Conservation (phyloP, 30 jellyfish, hydroid and myxozoan genomes). For the Hydra vulgaris region DNA sequence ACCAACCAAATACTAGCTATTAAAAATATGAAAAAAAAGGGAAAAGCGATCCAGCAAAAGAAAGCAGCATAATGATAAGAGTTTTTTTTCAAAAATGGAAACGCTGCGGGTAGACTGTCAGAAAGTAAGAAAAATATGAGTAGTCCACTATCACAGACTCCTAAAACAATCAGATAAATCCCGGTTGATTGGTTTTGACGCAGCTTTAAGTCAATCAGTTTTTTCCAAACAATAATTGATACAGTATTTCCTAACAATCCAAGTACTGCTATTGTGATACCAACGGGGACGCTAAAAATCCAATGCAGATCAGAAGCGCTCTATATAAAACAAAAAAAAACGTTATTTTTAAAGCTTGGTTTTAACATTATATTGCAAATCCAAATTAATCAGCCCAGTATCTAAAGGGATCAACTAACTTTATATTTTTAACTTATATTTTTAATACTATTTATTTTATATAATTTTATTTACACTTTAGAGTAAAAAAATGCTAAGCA, state of each 20-base stretch:
- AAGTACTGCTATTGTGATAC: conserved; percentile 41
- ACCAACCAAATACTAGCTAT: conserved; percentile 71
- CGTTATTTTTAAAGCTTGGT: too few relatives aligned
- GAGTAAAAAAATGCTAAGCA: too few relatives aligned
- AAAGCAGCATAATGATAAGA: conserved; percentile 44
- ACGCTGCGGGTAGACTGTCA: conserved; percentile 38
- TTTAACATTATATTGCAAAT: too few relatives aligned
- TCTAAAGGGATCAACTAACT: background rate
- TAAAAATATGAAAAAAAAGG: conserved; percentile 49
- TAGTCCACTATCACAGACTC: conserved; percentile 60
- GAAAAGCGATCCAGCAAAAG: conserved; percentile 55
- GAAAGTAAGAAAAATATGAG: conserved; percentile 58
- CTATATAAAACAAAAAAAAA: background rate
- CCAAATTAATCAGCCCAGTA: too few relatives aligned
- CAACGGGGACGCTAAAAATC: conserved; percentile 83
- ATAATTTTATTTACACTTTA: too few relatives aligned
- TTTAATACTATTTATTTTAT: too few relatives aligned
- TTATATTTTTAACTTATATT: too few relatives aligned
- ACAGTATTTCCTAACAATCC: conserved; percentile 62
- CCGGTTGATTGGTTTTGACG: conserved; percentile 47
- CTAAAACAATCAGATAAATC: conserved; percentile 52
- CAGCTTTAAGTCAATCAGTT: conserved; percentile 39
- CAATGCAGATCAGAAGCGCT: conserved; percentile 32
- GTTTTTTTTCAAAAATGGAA: conserved; percentile 30
- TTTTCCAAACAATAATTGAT: conserved; percentile 50